Conservation (phyloP, 2,888 invertebrate species). For the Glaucopsyche alexis region DNA sequence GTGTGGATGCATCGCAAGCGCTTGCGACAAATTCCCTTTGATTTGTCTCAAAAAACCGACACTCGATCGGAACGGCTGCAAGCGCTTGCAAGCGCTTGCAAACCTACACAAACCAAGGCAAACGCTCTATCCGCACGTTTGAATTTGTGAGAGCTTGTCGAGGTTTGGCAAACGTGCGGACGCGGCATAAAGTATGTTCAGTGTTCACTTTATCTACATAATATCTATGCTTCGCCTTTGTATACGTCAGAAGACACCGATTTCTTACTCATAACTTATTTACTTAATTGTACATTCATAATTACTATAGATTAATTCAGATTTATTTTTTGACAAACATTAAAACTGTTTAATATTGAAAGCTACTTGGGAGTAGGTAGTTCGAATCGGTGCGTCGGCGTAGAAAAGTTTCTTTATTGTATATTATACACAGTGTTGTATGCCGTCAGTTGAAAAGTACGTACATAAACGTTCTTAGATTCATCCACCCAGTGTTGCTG, state of each 20-base stretch:
- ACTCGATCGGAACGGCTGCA: too few species aligned
- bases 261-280: not conserved
- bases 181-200: slow-evolving; percentile 5
- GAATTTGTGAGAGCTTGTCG: too few species aligned
- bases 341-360: not conserved
- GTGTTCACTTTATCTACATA: not conserved
- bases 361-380: not conserved
- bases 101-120: too few species aligned
- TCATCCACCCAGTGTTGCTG: not conserved
- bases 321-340: too few species aligned
- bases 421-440: not conserved
- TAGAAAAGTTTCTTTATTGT: not conserved
- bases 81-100: too few species aligned
- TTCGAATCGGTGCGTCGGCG: not conserved
- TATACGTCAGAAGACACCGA: not conserved
- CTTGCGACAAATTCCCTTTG: too few species aligned
- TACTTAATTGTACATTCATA: too few species aligned
- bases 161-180: too few species aligned
- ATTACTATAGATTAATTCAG: too few species aligned
- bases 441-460: not conserved
- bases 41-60: too few species aligned
- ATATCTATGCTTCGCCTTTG: not conserved
- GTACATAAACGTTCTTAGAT: not conserved
- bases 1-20: too few species aligned
- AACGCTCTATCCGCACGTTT: too few species aligned